Conservation (phyloP, 2,888 invertebrate genomes). For the Drosophila affinis region DNA sequence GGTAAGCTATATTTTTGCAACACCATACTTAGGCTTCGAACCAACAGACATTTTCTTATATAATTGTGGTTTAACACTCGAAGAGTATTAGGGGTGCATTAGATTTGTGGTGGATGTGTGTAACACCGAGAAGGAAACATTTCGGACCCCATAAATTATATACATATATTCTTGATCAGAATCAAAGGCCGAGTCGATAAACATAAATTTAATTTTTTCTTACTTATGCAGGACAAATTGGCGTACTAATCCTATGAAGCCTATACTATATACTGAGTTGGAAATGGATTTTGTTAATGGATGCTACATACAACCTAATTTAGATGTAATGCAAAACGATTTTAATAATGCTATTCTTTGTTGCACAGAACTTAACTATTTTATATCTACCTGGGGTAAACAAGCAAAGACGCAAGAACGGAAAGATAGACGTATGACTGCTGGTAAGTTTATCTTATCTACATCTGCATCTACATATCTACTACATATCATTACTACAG, state of each 20-base stretch:
- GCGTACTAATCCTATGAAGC: slow-evolving; percentile 61
- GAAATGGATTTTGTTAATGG: slow-evolving; percentile 71
- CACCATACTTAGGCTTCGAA: too few species aligned
- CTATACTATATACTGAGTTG: slow-evolving; percentile 76
- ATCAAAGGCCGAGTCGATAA: too few species aligned
- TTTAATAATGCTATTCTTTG: slow-evolving; percentile 85
- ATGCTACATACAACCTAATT: slow-evolving; percentile 74
- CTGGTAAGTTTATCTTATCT: slow-evolving; percentile 60
- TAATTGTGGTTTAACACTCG: too few species aligned
- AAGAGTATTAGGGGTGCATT: too few species aligned
- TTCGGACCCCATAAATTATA: too few species aligned
- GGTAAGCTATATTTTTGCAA: slow-evolving; percentile 47
- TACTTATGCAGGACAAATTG: slow-evolving; percentile 67
- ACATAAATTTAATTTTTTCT: background rate
- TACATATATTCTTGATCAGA: too few species aligned
- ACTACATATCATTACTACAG: too few species aligned
- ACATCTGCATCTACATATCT: too few species aligned
- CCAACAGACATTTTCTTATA: too few species aligned
- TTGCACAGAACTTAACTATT: slow-evolving; percentile 89
- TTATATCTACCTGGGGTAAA: slow-evolving; percentile 92
- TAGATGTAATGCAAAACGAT: slow-evolving; percentile 78
- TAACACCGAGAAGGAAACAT: too few species aligned
- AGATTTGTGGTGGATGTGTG: too few species aligned
- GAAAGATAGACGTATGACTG: slow-evolving; percentile 69
- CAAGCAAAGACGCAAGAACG: slow-evolving; percentile 84